phyloP scores from a whole-genome alignment of 2,113 vertebrate genomes.

The Coryphaenoides rupestris region DNA sequence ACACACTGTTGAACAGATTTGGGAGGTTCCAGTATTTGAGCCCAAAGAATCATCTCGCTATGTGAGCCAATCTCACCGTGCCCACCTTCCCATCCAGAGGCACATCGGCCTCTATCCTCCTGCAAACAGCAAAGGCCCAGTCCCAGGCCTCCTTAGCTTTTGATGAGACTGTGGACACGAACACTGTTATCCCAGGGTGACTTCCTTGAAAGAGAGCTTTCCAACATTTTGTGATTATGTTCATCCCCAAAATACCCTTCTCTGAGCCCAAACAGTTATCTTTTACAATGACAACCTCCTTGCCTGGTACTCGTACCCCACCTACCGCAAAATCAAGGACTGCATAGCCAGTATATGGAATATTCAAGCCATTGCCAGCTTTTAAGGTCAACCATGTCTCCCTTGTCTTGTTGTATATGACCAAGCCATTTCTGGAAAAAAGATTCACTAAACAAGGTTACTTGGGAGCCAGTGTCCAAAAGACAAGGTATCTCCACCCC shows the following conservation, averaged over 20 bases:
- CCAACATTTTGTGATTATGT: slow-evolving; percentile 7
- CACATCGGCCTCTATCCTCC: neutral
- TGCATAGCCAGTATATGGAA: slow-evolving; percentile 4
- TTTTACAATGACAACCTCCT: slow-evolving; percentile 4
- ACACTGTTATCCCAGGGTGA: neutral
- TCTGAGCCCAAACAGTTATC: slow-evolving; percentile 1
- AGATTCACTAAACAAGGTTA: neutral
- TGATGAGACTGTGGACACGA: neutral
- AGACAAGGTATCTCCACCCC: slow-evolving; percentile 2
- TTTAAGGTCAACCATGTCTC: neutral
- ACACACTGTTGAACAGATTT: too few relatives aligned
- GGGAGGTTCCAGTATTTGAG: too few relatives aligned
- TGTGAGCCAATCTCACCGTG: too few relatives aligned
- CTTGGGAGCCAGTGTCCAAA: slow-evolving; percentile 13
- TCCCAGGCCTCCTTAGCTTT: neutral
- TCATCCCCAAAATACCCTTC: slow-evolving; percentile 7
- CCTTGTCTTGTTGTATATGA: too few relatives aligned
- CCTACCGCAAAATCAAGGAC: slow-evolving; percentile 6
- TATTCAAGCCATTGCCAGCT: slow-evolving; percentile 6
- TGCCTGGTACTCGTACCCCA: neutral
- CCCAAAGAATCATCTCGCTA: too few relatives aligned
- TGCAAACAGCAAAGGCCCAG: neutral
- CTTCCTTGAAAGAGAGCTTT: neutral
- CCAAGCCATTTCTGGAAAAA: slow-evolving; percentile 1
- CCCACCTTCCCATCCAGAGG: too few relatives aligned